Percentiles rank a stretch among this genome's conserved stretches.
Evolutionary conservation across 2,113 vertebrate genomes (phyloP).

Genomic region (Leptosomus discolor): DNA sequence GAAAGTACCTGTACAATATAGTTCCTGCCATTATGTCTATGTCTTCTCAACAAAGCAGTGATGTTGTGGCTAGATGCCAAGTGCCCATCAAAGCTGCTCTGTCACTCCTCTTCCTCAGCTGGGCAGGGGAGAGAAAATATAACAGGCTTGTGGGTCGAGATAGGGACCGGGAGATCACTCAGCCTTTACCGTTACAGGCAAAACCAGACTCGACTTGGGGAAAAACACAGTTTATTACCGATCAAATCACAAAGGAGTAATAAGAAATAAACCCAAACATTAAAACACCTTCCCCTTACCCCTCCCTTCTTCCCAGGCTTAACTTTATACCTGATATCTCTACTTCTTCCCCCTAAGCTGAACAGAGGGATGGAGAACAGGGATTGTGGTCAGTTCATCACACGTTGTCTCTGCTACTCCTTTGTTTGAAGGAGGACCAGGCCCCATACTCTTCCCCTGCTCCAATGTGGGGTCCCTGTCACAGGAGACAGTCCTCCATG

Average conservation of each 20-base stretch:
- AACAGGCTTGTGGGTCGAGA: no score
- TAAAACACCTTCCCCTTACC: not conserved
- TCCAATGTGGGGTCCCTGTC: no score
- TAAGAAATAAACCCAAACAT: not conserved
- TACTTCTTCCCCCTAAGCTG: not conserved
- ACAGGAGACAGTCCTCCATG: no score
- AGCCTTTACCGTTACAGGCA: not conserved
- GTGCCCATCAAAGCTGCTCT: not conserved
- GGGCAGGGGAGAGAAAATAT: no score
- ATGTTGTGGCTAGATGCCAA: fast-evolving
- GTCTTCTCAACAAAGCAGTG: not conserved
- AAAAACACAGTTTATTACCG: no score
- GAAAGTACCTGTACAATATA: not conserved
- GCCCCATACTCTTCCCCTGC: no score
- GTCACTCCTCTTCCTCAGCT: not conserved
- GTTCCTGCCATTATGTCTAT: not conserved
- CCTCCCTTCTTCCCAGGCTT: not conserved
- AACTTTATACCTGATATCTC: not conserved
- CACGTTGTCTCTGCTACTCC: not conserved
- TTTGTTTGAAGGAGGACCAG: no score
- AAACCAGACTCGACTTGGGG: not conserved
- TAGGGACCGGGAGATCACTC: not conserved
- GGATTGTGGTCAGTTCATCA: not conserved
- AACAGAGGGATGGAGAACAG: not conserved
- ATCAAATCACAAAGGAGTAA: not conserved